These are phyloP conservation scores for Trinorchestia longiramus DNA, from an alignment of 1,140 invertebrate genomes.

Conservation along the genomic window DNA sequence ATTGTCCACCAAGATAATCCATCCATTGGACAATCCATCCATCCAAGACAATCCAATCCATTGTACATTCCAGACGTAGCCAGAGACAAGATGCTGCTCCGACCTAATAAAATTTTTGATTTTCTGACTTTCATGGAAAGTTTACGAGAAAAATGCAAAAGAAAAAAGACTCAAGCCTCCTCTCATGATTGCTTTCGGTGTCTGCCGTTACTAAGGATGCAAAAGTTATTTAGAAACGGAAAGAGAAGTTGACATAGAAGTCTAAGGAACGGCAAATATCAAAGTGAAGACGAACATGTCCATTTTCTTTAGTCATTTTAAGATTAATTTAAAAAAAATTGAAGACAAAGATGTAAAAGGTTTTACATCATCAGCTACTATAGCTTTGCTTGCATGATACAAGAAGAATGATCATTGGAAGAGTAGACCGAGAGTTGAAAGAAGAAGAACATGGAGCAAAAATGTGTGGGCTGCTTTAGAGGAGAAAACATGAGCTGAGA, in stretches of 20 bases:
- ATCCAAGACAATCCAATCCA: too few relatives aligned
- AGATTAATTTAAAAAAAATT: neutral
- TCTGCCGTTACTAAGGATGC: conserved; percentile 14
- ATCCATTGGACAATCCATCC: too few relatives aligned
- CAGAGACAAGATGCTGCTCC: neutral
- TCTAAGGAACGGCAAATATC: neutral
- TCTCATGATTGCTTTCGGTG: neutral
- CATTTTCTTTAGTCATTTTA: too few relatives aligned
- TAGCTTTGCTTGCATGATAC: too few relatives aligned
- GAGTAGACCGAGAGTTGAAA: neutral
- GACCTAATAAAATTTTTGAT: conserved; percentile 4
- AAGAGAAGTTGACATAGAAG: neutral
- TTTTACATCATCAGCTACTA: neutral
- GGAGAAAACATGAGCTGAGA: neutral
- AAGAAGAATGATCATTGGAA: neutral
- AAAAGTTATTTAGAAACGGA: neutral
- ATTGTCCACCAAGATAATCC: too few relatives aligned
- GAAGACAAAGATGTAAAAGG: neutral
- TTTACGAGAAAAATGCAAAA: conserved; percentile 6
- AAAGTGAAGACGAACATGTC: neutral
- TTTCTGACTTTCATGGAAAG: conserved; percentile 8
- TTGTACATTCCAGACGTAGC: conserved; percentile 2
- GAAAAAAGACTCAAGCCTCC: conserved; percentile 6
- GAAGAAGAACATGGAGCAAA: neutral
- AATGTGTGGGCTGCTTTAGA: neutral